Percentiles rank a stretch among this genome's conserved stretches.
These are phyloP conservation scores for Sphenopsis melanotis DNA, from an alignment of 2,797 vertebrate genomes.

Conservation along the genomic window DNA sequence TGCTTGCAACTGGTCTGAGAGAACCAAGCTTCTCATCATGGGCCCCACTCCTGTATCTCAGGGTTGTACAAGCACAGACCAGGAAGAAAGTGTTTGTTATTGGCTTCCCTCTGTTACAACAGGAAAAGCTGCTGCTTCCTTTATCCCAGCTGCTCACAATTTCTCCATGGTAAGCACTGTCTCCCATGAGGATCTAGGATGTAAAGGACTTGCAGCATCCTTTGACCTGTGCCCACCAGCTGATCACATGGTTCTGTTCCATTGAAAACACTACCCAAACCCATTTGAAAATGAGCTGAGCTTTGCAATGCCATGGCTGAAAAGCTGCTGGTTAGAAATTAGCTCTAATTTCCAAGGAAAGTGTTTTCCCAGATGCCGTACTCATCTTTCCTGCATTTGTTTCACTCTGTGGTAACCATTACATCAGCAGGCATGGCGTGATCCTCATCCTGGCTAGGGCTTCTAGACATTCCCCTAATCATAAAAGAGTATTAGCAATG, in stretches of 20 bases:
- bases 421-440: not conserved
- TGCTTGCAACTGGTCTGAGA: not conserved
- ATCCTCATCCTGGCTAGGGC: not conserved
- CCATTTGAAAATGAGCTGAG: not conserved
- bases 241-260: not conserved
- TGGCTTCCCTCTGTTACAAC: not conserved
- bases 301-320: not conserved
- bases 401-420: not conserved
- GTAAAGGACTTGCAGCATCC: not conserved
- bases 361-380: not conserved
- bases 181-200: not conserved
- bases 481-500: not conserved
- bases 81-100: not conserved
- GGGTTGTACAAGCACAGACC: not conserved
- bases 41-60: not conserved
- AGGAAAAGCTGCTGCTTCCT: not conserved
- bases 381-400: constrained; percentile 3
- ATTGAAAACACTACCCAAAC: not conserved
- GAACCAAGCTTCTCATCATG: not conserved
- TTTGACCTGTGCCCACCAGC: not conserved
- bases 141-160: not conserved
- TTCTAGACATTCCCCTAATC: not conserved
- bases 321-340: not conserved
- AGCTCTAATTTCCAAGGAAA: not conserved
- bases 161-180: rapidly evolving